A percentile compares a stretch with the other conserved stretches of the same genome.
Conservation (phyloP, 2,888 invertebrate genomes). For the Ichneumoninae sp. region DNA sequence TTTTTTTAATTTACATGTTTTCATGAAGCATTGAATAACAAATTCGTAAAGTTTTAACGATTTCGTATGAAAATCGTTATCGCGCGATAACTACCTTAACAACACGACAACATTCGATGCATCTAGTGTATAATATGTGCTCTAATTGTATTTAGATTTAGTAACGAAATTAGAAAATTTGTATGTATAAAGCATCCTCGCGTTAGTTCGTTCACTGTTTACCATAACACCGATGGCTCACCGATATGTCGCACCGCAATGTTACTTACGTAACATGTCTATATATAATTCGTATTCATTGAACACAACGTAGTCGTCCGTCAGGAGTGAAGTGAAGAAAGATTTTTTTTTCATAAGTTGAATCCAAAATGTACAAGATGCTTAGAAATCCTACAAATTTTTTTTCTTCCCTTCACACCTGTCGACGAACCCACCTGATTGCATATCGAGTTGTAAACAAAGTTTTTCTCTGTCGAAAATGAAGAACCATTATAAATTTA, state of each 20-base stretch:
- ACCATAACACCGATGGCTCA: conserved; percentile 53
- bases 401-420: conserved; percentile 53
- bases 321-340: conserved; percentile 61
- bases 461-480: background rate
- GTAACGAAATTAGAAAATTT: conserved; percentile 32
- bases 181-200: conserved; percentile 57
- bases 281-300: conserved; percentile 43
- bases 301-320: conserved; percentile 67
- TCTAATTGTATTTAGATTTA: conserved; percentile 61
- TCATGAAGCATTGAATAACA: no score
- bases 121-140: conserved; percentile 50
- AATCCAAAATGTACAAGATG: background rate
- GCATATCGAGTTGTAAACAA: conserved; percentile 35
- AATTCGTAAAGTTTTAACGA: no score
- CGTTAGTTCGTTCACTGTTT: conserved; percentile 55
- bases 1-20: no score
- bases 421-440: conserved; percentile 25
- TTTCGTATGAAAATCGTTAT: no score
- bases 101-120: conserved; percentile 48
- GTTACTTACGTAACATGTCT: conserved; percentile 58
- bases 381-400: background rate
- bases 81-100: background rate
- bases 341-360: background rate
- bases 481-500: background rate
- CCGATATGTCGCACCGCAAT: conserved; percentile 64